A percentile compares a stretch with the other conserved stretches of the same genome.
Conservation (phyloP, 2,113 vertebrate species). For the Daboia siamensis region DNA sequence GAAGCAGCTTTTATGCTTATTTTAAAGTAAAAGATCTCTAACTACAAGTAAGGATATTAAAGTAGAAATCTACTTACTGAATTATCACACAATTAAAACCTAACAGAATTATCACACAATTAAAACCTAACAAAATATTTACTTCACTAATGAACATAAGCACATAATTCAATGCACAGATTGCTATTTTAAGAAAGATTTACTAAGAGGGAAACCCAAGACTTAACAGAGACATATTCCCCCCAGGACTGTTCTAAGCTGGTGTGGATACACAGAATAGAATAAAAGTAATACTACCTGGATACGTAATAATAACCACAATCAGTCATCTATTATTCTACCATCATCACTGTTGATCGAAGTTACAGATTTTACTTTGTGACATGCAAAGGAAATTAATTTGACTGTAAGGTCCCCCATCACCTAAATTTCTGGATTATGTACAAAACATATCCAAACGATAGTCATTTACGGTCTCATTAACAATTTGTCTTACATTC, state of each 20-base stretch:
- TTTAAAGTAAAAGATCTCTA: not conserved
- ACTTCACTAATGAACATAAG: not conserved
- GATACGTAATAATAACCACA: not conserved
- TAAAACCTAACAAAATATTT: not conserved
- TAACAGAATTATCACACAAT: not conserved
- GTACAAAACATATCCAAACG: not conserved
- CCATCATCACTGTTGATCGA: not conserved
- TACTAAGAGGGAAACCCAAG: not conserved
- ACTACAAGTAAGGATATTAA: not conserved
- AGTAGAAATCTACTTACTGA: not conserved
- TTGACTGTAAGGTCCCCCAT: not conserved
- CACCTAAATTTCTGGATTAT: not conserved
- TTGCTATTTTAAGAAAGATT: not conserved
- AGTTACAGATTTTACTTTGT: not conserved
- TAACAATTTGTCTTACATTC: not conserved
- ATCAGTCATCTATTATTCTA: not conserved
- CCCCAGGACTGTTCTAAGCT: not conserved
- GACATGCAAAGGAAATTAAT: not conserved
- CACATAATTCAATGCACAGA: not conserved
- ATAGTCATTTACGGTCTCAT: not conserved
- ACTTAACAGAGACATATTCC: not conserved
- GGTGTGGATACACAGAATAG: not conserved
- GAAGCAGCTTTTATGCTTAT: not conserved
- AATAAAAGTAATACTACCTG: not conserved
- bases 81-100: not conserved